A percentile compares a stretch with the other conserved stretches of the same genome.
phyloP scores from a whole-genome alignment of 2,888 invertebrate species.

The Clistopyga incitator region DNA sequence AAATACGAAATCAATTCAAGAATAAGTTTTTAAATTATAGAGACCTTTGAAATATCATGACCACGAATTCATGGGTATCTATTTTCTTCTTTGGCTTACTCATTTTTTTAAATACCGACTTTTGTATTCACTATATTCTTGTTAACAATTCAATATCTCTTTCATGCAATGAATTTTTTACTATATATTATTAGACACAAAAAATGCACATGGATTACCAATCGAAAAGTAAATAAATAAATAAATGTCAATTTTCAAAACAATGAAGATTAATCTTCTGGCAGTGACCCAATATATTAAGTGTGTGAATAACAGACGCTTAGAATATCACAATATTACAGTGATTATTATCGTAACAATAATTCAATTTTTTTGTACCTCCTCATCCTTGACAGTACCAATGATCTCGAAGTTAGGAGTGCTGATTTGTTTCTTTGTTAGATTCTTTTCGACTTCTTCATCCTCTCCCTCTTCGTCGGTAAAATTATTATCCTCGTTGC shows the following conservation, averaged over 20 bases:
- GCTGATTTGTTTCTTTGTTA: conserved; percentile 5
- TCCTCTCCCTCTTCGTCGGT: conserved; percentile 69
- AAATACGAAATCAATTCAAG: neutral
- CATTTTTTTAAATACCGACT: no score
- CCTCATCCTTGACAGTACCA: conserved; percentile 72
- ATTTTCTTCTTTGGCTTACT: no score
- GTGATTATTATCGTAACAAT: neutral
- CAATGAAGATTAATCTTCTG: neutral
- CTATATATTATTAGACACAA: no score
- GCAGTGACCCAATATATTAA: neutral
- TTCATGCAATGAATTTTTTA: no score
- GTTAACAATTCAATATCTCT: no score
- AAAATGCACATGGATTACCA: no score
- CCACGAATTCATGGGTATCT: no score
- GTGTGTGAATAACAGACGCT: neutral
- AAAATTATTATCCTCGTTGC: conserved; percentile 70
- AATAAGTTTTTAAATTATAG: neutral
- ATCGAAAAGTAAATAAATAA: no score
- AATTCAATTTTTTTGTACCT: conserved; percentile 67
- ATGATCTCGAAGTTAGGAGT: conserved; percentile 75
- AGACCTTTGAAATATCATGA: neutral
- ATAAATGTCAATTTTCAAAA: neutral
- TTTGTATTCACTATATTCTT: no score
- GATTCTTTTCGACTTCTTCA: conserved; percentile 56
- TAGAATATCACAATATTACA: neutral